These are phyloP conservation scores for Cavia porcellus DNA, from an alignment of 2,113 vertebrate species.

Conservation along the genomic window DNA sequence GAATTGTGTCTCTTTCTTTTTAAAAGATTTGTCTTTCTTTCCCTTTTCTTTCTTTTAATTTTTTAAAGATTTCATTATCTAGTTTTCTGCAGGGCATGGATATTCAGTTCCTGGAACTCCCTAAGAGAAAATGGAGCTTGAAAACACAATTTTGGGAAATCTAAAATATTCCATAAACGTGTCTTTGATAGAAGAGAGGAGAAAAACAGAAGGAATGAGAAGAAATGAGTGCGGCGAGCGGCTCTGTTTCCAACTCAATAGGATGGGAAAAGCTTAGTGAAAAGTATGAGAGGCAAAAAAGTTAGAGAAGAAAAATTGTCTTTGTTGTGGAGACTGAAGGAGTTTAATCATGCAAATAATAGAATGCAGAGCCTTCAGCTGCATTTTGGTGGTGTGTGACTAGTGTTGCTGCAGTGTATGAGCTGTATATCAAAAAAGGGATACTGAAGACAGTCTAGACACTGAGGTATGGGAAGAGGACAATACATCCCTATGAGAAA, in stretches of 20 bases:
- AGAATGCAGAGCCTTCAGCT: neutral
- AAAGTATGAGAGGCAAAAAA: neutral
- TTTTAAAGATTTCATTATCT: slow-evolving; percentile 69
- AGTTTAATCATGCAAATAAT: neutral
- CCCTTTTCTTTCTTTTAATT: neutral
- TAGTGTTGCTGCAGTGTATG: neutral
- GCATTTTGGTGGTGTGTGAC: neutral
- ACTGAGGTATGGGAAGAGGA: neutral
- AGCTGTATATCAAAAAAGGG: neutral
- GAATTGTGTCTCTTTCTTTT: slow-evolving; percentile 72
- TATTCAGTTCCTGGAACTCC: slow-evolving; percentile 7
- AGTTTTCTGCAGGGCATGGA: slow-evolving; percentile 58
- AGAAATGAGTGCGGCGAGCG: neutral
- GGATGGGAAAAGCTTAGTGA: neutral
- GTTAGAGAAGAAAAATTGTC: neutral
- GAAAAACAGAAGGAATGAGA: neutral
- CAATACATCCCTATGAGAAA: neutral
- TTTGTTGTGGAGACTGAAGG: neutral
- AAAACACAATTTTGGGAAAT: neutral
- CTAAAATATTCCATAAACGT: neutral
- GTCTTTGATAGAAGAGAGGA: slow-evolving; percentile 9
- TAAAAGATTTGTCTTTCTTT: neutral
- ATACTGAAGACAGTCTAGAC: neutral
- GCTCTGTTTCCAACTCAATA: neutral
- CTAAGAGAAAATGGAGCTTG: neutral